Base-by-base conservation (phyloP, 2,888 invertebrate genomes). In the Graphium colonna region DNA sequence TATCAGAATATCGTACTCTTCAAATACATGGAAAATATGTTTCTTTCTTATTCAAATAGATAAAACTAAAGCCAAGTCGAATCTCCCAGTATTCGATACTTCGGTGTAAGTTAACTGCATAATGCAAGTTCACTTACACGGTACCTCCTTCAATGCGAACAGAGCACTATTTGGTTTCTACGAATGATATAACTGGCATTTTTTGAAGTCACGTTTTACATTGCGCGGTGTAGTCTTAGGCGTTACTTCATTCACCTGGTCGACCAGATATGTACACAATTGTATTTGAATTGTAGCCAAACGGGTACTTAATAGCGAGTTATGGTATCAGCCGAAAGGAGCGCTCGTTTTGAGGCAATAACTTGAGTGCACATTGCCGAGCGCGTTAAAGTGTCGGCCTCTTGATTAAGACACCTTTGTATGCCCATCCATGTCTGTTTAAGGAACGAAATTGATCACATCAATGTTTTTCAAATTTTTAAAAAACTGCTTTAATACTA, bases 71-170 rank as follows among this genome's bases (percentile, higher is more conserved):
- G n/a, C n/a, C n/a, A n/a, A n/a, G n/a, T n/a, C n/a, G n/a, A n/a
- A n/a, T n/a, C n/a, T n/a, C n/a, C n/a, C n/a, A n/a, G n/a, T n/a
- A n/a, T n/a, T n/a, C n/a, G n/a, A n/a, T n/a, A n/a, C n/a, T n/a
- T n/a, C n/a, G n/a, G n/a, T n/a, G n/a, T n/a, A n/a, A n/a, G n/a
- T n/a, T n/a, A 64, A 62, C 75, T 83, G 77, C 79, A 83, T 82
- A 74, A 82, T 82, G 78, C 79, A 82, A 79, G 75, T 70, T 72
- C 80, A 80, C 80, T 82, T 79, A 79, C 73, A 74, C 68, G 67
- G 69, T 67, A 72, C 72, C 70, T 73, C 50, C 17, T 42, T 15
- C 21, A 21, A 18, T 31, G 18, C 21, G 13, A 13, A 41, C 12
- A n/a, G 10, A 42, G 13, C 10, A 21, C 13, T 36, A 16, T 28